Conservation (phyloP, 2,888 invertebrate genomes). For the Hecatera dysodea region DNA sequence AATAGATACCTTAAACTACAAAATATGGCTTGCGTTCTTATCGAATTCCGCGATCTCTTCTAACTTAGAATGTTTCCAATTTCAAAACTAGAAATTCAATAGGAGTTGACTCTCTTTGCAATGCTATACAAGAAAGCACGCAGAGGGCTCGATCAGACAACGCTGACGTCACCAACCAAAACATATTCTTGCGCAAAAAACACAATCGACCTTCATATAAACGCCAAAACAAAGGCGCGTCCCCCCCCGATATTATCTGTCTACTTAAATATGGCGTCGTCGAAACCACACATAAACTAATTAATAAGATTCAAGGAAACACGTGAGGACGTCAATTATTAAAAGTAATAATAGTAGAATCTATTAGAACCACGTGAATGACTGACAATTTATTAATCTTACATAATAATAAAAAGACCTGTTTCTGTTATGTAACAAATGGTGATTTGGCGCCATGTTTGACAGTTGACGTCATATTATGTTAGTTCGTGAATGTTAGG, state of each 20-base stretch:
- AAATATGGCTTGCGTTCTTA: too few relatives aligned
- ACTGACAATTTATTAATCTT: slow-evolving; percentile 55
- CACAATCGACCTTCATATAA: slow-evolving; percentile 42
- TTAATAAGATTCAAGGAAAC: slow-evolving; percentile 38
- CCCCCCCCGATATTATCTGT: slow-evolving; percentile 4
- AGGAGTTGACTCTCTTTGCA: background rate
- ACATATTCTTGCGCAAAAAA: slow-evolving; percentile 12
- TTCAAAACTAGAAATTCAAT: background rate
- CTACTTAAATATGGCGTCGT: slow-evolving; percentile 21
- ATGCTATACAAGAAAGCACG: background rate
- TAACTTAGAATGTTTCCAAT: too few relatives aligned
- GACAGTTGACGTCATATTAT: slow-evolving; percentile 51
- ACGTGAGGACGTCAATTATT: slow-evolving; percentile 48
- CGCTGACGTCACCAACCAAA: slow-evolving; percentile 24
- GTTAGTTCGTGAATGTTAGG: slow-evolving; percentile 21
- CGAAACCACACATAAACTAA: slow-evolving; percentile 42
- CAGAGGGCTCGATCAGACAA: background rate
- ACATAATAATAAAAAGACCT: slow-evolving; percentile 49
- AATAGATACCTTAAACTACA: too few relatives aligned
- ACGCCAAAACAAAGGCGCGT: slow-evolving; percentile 44
- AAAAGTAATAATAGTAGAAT: slow-evolving; percentile 26
- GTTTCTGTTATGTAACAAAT: slow-evolving; percentile 58
- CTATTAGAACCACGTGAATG: slow-evolving; percentile 53
- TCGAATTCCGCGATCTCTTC: too few relatives aligned
- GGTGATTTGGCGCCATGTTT: slow-evolving; percentile 51